Conservation (phyloP, 2,888 invertebrate species). For the Athrips mouffetella region DNA sequence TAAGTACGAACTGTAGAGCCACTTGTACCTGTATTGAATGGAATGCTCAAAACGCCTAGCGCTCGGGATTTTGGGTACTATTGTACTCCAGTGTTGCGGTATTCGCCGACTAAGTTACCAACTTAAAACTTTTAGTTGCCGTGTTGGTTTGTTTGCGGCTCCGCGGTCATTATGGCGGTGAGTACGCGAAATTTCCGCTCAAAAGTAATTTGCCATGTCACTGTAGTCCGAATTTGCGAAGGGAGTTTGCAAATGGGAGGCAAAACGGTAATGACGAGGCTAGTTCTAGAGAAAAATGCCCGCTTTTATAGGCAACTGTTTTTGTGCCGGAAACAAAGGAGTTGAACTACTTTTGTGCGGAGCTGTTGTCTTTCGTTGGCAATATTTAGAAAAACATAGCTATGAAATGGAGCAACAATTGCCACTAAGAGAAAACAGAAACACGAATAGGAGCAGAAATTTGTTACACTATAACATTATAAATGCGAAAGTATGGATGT, state of each 20-base stretch:
- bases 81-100: constrained; percentile 34
- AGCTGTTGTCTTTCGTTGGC: constrained; percentile 1
- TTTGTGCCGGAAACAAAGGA: constrained; percentile 6
- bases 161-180: constrained; percentile 60
- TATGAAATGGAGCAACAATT: neutral
- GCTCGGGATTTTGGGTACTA: constrained; percentile 27
- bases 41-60: constrained; percentile 14
- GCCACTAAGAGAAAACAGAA: neutral
- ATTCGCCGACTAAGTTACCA: constrained; percentile 47
- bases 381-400: constrained; percentile 1
- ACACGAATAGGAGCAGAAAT: too few relatives aligned
- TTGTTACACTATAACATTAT: too few relatives aligned
- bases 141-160: constrained; percentile 58
- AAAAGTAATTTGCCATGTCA: constrained; percentile 72
- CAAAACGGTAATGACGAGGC: constrained; percentile 60
- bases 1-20: constrained; percentile 3
- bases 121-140: constrained; percentile 62
- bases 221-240: constrained; percentile 42
- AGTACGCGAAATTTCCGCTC: constrained; percentile 52
- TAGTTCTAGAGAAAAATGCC: constrained; percentile 34
- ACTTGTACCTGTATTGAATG: constrained; percentile 9
- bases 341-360: constrained; percentile 5
- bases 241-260: constrained; percentile 60
- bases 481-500: too few relatives aligned
- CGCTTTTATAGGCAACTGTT: constrained; percentile 9